Evolutionary conservation across 2,113 vertebrate genomes (phyloP).

Genomic region (Haemorhous mexicanus): DNA sequence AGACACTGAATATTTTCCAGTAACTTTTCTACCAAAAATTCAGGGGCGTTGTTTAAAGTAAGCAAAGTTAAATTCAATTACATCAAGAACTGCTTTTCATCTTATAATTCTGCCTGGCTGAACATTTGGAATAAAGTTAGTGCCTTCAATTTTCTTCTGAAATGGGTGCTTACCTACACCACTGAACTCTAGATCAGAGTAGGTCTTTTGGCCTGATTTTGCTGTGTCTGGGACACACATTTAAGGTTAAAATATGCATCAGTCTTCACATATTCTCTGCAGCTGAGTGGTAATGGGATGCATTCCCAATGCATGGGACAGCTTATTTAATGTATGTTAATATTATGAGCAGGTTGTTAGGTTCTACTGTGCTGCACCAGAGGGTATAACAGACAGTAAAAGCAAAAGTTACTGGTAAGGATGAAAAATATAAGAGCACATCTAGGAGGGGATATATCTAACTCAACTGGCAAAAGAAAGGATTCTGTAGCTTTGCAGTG

Average conservation of each 20-base stretch:
- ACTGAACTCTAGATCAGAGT: background rate
- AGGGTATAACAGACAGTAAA: background rate
- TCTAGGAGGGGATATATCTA: background rate
- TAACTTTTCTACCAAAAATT: background rate
- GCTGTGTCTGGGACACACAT: background rate
- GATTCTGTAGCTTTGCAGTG: background rate
- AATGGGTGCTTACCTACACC: background rate
- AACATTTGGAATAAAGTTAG: background rate
- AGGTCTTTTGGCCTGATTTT: background rate
- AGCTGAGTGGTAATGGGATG: background rate
- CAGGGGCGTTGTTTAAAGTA: background rate
- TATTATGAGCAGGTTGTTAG: background rate
- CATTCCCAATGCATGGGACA: background rate
- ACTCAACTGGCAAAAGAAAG: background rate
- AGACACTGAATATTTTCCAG: background rate
- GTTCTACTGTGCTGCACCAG: rapidly evolving
- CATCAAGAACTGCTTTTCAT: background rate
- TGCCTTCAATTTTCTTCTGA: background rate
- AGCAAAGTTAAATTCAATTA: background rate
- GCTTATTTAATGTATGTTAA: background rate
- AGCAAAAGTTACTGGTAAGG: background rate
- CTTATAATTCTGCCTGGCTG: background rate
- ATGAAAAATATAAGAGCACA: background rate
- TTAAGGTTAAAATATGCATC: background rate
- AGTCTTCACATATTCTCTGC: background rate